These are phyloP conservation scores for Rhyacophila evoluta DNA, from an alignment of 2,888 invertebrate genomes.

Conservation along the genomic window DNA sequence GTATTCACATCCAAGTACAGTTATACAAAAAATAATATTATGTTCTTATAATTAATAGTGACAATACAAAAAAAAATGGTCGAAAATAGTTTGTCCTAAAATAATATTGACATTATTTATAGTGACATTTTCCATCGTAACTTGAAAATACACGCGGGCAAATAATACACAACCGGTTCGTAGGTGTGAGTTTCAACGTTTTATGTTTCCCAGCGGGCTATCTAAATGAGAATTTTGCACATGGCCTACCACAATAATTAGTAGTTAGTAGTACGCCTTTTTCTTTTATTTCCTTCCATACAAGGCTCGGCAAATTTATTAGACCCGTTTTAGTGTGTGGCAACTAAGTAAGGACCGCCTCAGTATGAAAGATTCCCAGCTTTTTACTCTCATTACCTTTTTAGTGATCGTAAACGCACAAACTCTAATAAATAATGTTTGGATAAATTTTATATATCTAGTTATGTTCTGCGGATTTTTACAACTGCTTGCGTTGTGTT, in stretches of 20 bases:
- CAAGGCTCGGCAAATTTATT: slow-evolving; percentile 8
- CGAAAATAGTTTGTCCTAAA: too few species aligned
- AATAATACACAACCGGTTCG: too few species aligned
- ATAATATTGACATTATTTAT: too few species aligned
- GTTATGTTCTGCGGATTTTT: too few species aligned
- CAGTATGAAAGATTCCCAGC: slow-evolving; percentile 9
- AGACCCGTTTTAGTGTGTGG: slow-evolving; percentile 1
- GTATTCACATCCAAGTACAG: too few species aligned
- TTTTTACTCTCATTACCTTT: slow-evolving; percentile 12
- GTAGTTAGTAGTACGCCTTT: background rate
- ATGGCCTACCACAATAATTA: slow-evolving; percentile 10
- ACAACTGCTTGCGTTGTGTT: too few species aligned
- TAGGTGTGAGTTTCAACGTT: background rate
- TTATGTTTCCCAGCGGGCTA: slow-evolving; percentile 14
- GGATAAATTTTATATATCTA: background rate
- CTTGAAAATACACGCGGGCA: too few species aligned
- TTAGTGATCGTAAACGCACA: slow-evolving; percentile 1
- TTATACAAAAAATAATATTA: too few species aligned
- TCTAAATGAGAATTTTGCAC: slow-evolving; percentile 22
- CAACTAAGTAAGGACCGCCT: slow-evolving; percentile 1
- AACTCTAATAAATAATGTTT: background rate
- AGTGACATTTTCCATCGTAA: too few species aligned
- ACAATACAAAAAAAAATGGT: too few species aligned
- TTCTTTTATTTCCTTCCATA: background rate
- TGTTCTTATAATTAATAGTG: too few species aligned